Evolutionary conservation across 2,888 invertebrate species (phyloP).

Genomic region (Scaptodrosophila latifasciaeformis): DNA sequence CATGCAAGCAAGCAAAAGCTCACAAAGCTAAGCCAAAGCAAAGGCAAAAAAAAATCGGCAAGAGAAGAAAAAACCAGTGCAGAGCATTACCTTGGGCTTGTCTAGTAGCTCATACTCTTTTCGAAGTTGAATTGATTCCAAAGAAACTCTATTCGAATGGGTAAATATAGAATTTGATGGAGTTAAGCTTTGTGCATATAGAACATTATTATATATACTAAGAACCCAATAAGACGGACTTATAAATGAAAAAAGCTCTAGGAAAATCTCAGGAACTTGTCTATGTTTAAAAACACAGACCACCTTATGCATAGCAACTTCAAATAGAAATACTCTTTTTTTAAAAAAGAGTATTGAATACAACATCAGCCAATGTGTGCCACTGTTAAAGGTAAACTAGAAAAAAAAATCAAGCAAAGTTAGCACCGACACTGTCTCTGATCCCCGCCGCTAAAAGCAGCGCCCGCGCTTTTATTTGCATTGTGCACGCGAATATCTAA

Average conservation of each 20-base stretch:
- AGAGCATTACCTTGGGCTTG: no score
- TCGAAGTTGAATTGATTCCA: no score
- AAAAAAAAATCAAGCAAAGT: slow-evolving; percentile 10
- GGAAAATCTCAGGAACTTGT: no score
- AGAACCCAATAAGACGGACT: no score
- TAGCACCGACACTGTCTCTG: slow-evolving; percentile 13
- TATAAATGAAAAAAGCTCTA: no score
- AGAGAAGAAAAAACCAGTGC: background rate
- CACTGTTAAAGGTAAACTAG: background rate
- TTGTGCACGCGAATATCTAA: background rate
- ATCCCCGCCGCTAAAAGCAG: slow-evolving; percentile 11
- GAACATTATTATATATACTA: no score
- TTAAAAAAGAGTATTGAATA: no score
- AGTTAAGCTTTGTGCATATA: no score
- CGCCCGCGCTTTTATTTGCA: slow-evolving; percentile 21
- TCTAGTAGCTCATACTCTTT: no score
- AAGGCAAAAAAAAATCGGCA: background rate
- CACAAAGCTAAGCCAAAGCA: slow-evolving; percentile 14
- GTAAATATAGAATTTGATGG: no score
- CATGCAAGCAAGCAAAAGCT: slow-evolving; percentile 26
- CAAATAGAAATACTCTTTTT: no score
- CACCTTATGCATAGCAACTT: slow-evolving; percentile 8
- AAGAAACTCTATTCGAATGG: slow-evolving; percentile 2
- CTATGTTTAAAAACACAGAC: no score
- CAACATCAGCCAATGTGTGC: slow-evolving; percentile 1